Base-by-base conservation (phyloP, 2,888 invertebrate genomes). In the Scrobipalpa atriplicella region DNA sequence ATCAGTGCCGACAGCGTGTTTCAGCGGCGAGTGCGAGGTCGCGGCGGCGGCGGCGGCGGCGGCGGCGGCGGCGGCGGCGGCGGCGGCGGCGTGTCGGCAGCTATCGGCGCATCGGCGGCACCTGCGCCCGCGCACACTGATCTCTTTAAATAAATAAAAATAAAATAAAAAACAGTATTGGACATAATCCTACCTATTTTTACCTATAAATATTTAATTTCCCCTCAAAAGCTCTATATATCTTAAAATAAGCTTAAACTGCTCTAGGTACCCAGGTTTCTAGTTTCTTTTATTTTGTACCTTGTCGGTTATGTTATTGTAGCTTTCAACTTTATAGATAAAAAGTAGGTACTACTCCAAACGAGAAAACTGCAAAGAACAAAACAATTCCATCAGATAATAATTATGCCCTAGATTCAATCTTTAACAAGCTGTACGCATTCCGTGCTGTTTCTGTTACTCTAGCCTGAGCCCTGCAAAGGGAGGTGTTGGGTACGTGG, bases 331-430 rank as follows among this genome's bases (percentile, higher is more conserved):
- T n/a, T n/a, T n/a, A n/a, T n/a, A n/a, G n/a, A n/a, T n/a, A n/a
- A n/a, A n/a, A n/a, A n/a, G n/a, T n/a, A n/a, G n/a, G n/a, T n/a
- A n/a, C n/a, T n/a, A n/a, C n/a, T n/a, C n/a, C n/a, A n/a, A 29
- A 29, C 47, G 47, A n/a, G 47, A 47, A 47, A 47, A 47, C 2
- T 47, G 47, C 47, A 47, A 47, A 47, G 47, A 47, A 47, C n/a
- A 47, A 47, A n/a, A 2, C 16, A n/a, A 11, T 16, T 16, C 10
- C n/a, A 47, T 47, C n/a, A 47, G 47, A 47, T n/a, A n/a, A n/a
- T n/a, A n/a, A n/a, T 47, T 68, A 71, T 69, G 66, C 67, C 62
- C 62, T 51, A 61, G 60, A 56, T 21, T 66, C 69, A 71, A 69
- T 69, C 69, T 61, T 67, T 64, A 47, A 38, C 41, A 16, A 65